Base-by-base conservation (phyloP, 30 jellyfish, hydroid and myxozoan species). In the Hydractinia symbiolongicarpus region DNA sequence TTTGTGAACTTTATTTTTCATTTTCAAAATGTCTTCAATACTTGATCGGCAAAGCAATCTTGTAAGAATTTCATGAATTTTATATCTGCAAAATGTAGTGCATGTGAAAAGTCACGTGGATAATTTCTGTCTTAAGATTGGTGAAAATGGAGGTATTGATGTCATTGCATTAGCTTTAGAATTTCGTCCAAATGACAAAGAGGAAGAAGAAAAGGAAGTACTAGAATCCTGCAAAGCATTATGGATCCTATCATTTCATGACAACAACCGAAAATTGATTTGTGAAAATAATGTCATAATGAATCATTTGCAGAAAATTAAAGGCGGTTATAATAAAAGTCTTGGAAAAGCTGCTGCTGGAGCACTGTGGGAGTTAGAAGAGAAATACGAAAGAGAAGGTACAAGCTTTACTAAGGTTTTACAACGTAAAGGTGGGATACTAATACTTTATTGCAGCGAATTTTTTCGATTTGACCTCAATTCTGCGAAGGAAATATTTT, bases 341-440 rank as follows among this genome's bases (percentile, higher is more conserved):
- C 50, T 88, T 20, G 72, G 77, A 11, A 79, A 82, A 60, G 93
- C 84, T n/a, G 84, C 82, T 7, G 44, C 93, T 8, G 96, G 96
- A 49, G 75, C 86, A 44, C 44, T 79, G 44, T 88, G 96, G 96
- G 96, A 88, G 81, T 7, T 88, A 70, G 79, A 88, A 64, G 86
- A 71, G 72, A 88, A 88, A 62, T n/a, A 78, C 17, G 79, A 74
- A 53, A 85, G 57, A 62, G 55, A 72, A n/a, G 89, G 66, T 5
- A 53, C 44, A 30, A 30, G 44, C 44, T 30, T 2, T 30, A 30
- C 44, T 30, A 30, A 30, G 44, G 44, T 30, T 30, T 30, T 30
- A 30, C 44, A 30, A 30, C 44, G 68, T 14, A 2, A 30, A 30
- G 44, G 44, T 30, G 44, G 44, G 44, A 30, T 30, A 30, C 44